A percentile compares a stretch with the other conserved stretches of the same genome.
These are phyloP conservation scores for Phalacrocorax aristotelis DNA, from an alignment of 2,113 vertebrate genomes.

Conservation along the genomic window DNA sequence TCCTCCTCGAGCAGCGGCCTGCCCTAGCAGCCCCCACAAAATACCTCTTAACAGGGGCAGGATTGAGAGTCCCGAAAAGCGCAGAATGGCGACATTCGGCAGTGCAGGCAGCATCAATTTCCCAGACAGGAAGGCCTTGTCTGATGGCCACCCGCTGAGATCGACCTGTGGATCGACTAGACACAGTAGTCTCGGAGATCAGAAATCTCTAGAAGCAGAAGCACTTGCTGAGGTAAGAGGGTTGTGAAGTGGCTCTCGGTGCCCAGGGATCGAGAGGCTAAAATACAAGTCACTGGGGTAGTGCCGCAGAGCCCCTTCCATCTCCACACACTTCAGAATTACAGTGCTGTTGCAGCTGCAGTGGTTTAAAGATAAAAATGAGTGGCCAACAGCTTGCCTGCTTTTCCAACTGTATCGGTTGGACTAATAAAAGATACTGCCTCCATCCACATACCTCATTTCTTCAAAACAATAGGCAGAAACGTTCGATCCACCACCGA, in stretches of 20 bases:
- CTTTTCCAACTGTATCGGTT: rapidly evolving
- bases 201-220: slow-evolving; percentile 95
- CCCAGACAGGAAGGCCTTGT: slow-evolving; percentile 87
- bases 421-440: neutral
- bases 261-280: neutral
- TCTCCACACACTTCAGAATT: neutral
- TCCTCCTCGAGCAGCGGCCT: slow-evolving; percentile 92
- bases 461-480: neutral
- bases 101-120: slow-evolving; percentile 95
- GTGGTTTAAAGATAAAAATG: neutral
- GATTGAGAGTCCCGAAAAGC: slow-evolving; percentile 94
- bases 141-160: slow-evolving; percentile 87
- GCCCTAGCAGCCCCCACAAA: slow-evolving; percentile 97
- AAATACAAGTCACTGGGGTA: neutral
- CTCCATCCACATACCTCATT: neutral
- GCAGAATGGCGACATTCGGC: slow-evolving; percentile 92
- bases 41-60: slow-evolving; percentile 84
- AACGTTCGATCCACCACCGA: neutral
- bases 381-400: neutral
- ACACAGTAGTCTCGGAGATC: slow-evolving; percentile 97
- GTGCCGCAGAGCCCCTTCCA: neutral
- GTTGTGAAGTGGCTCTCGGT: neutral
- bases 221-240: slow-evolving; percentile 91
- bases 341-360: neutral
- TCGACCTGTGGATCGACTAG: slow-evolving; percentile 87